Percentiles rank a stretch among this genome's conserved stretches.
Conservation (phyloP, 2,113 vertebrate genomes). For the Paramisgurnus dabryanus region DNA sequence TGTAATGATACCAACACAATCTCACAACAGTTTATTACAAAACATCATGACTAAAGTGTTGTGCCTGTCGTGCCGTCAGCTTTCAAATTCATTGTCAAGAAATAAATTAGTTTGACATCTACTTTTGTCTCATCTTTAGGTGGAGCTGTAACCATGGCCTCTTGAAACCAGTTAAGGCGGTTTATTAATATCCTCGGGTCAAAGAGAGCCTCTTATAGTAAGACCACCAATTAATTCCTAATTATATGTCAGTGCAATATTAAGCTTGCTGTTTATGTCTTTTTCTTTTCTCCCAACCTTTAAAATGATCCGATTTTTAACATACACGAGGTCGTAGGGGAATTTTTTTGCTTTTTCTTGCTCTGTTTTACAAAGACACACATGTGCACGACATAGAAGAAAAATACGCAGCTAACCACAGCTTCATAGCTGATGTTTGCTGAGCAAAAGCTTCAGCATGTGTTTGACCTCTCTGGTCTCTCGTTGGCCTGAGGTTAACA, state of each 20-base stretch:
- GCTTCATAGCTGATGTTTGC: not conserved
- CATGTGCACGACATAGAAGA: not conserved
- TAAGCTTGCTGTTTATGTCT: not conserved
- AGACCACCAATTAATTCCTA: not conserved
- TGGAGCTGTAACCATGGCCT: conserved; percentile 11
- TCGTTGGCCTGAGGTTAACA: conserved; percentile 22
- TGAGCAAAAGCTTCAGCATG: not conserved
- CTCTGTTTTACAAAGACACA: not conserved
- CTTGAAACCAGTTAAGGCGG: not conserved
- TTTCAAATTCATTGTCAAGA: not conserved
- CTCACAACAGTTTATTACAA: too few relatives aligned
- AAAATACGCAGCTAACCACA: conserved; percentile 32
- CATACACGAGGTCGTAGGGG: not conserved
- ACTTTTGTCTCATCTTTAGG: conserved; percentile 2
- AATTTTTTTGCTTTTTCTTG: not conserved
- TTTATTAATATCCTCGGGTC: not conserved
- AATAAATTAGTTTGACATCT: not conserved
- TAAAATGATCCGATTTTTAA: not conserved
- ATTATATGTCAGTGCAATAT: not conserved
- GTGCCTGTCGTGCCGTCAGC: not conserved
- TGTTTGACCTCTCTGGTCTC: conserved; percentile 21
- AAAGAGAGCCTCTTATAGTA: conserved; percentile 1
- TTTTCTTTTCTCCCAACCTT: not conserved
- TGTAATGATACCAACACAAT: too few relatives aligned
- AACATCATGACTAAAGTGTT: not conserved